Base-by-base conservation (phyloP, 2,113 vertebrate genomes). In the Channa maculata region DNA sequence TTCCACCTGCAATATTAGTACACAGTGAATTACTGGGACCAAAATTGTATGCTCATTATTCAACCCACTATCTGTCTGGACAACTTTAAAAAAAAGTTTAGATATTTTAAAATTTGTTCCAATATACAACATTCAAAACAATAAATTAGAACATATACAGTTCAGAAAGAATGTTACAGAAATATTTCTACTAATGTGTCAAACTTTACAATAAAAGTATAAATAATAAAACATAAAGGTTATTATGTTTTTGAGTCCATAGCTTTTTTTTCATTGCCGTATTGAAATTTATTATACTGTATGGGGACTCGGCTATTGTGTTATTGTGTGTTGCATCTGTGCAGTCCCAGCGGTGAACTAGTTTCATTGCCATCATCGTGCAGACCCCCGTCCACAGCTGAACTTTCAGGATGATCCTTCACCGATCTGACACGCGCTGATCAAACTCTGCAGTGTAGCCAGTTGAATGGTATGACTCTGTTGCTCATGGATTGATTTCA, bases 401-500 rank as follows among this genome's bases (percentile, higher is more conserved):
- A 63, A 63, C 74, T 70, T 64, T 63, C 58, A 71, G 38, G 49
- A 3, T 4, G 2, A 66, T 46, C 51, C 52, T 15, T 71, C 68
- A 77, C 52, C 9, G 69, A 80, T 84, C 59, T 45, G 55, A 55
- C 65, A 43, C 46, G 49, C 36, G 54, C 61, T 68, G 43, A 75
- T 79, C 77, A 76, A 75, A 88, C 72, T 39, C 24, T 0, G 4
- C 58, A 0, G 13, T 63, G 57, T 24, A 60, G 51, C 58, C 38
- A 53, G 38, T 77, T 80, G 49, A 79, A 58, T 36, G 6, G 45
- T 58, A 52, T 60, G 24, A 84, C 58, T 62, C 45, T n/a, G 65
- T 65, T 66, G 79, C 86, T 74, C 24, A 5, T 1, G 14, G 61
- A 84, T 78, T 71, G 58, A 79, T 71, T 61, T 55, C 2, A 36